Conservation (phyloP, 2,888 invertebrate species). For the Oscheius sp. region DNA sequence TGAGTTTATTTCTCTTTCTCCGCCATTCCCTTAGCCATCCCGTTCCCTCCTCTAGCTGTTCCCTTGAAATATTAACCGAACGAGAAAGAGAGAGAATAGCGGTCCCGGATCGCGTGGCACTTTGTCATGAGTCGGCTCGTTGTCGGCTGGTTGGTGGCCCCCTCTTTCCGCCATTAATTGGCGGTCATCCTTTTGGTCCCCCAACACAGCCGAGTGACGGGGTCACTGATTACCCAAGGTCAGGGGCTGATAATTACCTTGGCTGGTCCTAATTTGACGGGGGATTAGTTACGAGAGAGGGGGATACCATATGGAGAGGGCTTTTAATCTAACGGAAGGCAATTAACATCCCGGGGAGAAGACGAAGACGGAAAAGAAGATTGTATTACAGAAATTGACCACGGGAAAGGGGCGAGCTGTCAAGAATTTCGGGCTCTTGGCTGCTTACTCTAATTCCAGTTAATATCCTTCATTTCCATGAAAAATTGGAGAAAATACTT, state of each 20-base stretch:
- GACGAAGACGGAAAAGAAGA: not conserved
- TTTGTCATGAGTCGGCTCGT: not conserved
- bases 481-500: too few relatives aligned
- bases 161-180: constrained; percentile 32
- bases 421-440: not conserved
- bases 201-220: not conserved
- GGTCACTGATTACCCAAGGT: constrained; percentile 38
- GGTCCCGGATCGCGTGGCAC: not conserved
- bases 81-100: not conserved
- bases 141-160: not conserved
- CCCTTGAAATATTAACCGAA: too few relatives aligned
- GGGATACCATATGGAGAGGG: constrained; percentile 14
- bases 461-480: too few relatives aligned
- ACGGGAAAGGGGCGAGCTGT: not conserved
- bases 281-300: constrained; percentile 22
- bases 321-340: constrained; percentile 31
- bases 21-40: not conserved
- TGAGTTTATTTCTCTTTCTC: too few relatives aligned
- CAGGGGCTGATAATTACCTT: constrained; percentile 28
- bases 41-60: too few relatives aligned
- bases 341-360: constrained; percentile 4
- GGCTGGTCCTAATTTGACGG: constrained; percentile 9
- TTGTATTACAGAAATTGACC: not conserved
- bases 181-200: constrained; percentile 24
- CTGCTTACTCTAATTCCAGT: too few relatives aligned